These are phyloP conservation scores for Ailurus styani DNA, from an alignment of 2,113 vertebrate species.

Conservation along the genomic window DNA sequence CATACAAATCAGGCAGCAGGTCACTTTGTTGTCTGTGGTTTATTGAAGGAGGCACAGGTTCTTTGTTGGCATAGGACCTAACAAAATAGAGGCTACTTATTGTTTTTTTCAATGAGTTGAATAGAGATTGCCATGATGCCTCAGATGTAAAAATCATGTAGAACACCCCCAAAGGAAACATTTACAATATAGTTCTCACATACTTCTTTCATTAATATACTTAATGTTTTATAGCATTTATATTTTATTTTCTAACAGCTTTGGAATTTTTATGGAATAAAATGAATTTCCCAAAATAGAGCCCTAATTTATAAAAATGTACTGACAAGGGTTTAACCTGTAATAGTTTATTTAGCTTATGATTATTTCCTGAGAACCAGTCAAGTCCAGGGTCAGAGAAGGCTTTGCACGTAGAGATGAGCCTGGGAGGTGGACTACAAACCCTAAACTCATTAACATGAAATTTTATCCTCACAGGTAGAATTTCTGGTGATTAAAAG, in stretches of 20 bases:
- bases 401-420: background rate
- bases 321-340: background rate
- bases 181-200: background rate
- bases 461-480: background rate
- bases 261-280: background rate
- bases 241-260: background rate
- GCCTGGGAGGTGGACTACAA: background rate
- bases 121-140: background rate
- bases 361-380: background rate
- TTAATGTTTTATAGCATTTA: background rate
- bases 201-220: background rate
- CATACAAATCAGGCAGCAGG: background rate
- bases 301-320: background rate
- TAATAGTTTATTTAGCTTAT: background rate
- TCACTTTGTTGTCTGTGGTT: background rate
- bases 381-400: background rate
- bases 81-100: background rate
- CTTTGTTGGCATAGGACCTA: background rate
- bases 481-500: background rate
- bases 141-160: background rate
- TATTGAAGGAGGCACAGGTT: background rate
- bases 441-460: background rate
- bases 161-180: background rate
- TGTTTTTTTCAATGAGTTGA: background rate
- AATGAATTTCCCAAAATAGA: background rate